Evolutionary conservation across 2,797 vertebrate genomes (phyloP), one percentile per base, ranked within the genome.

Genomic region (Synaphobranchus kaupii): DNA sequence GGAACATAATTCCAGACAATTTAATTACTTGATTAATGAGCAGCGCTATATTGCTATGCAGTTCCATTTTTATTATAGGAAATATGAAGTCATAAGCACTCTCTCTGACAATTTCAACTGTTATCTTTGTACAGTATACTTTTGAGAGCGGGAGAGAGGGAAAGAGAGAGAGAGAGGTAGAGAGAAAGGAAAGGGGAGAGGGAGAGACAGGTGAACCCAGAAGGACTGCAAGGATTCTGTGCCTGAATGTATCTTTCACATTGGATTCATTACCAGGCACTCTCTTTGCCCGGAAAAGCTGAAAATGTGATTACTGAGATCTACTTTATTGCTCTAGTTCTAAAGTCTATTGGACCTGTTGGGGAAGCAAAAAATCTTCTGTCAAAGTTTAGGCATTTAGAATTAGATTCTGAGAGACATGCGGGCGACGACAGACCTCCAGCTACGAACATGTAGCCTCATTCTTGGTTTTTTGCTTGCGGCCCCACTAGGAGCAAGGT

Each of bases 71-170:
- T 88, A 94, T 95, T 94, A 92, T 90, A 90, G 93, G 94, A 92
- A 94, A 94, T 94, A 88, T 92, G 90, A 94, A 95, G 95, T 93
- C 88, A 91, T 89, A 90, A 93, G 94, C 93, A 92, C 90, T 92
- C 90, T 92, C 10, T 68, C 15, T 28, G n/a, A 28, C 63, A 20
- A 17, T 82, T 82, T 47, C 39, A 28, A 83, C 80, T 82, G 17
- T 54, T 54, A 56, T 54, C 9, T n/a, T 84, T 56, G n/a, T 54
- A 39, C 82, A 31, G 52, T 10, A 68, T 10, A 68, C 63, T 68
- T 28, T 28, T 22, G 28, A 34, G 50, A 31, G 50, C 13, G 52
- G 47, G 48, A 5, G 20, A 50, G 12, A 1, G 25, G 17, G 28
- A 28, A 8, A 52, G 52, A 83, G 50, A 85, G 87, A 54, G 47